Evolutionary conservation across 2,113 vertebrate genomes (phyloP).

Genomic region (Carassius auratus): DNA sequence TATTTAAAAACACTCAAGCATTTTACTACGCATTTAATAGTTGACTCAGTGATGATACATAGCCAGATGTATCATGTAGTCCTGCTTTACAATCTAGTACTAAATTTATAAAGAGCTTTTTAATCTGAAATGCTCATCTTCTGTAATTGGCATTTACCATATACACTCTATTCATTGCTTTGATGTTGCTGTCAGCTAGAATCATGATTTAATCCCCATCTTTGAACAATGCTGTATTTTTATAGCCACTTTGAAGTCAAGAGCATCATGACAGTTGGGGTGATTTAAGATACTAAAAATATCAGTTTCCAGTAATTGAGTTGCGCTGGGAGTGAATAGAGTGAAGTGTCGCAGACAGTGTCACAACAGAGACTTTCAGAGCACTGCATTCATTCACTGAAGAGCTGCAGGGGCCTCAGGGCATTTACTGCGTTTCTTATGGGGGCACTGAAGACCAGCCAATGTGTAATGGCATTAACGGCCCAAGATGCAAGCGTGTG

Average conservation of each 20-base stretch:
- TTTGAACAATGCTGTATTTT: slow-evolving; percentile 60
- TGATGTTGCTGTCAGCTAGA: slow-evolving; percentile 57
- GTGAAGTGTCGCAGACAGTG: slow-evolving; percentile 55
- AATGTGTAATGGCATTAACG: slow-evolving; percentile 25
- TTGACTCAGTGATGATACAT: background rate
- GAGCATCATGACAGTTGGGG: slow-evolving; percentile 62
- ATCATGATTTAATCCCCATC: slow-evolving; percentile 61
- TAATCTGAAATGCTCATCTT: slow-evolving; percentile 44
- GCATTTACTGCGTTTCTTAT: slow-evolving; percentile 46
- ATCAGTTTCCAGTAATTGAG: slow-evolving; percentile 57
- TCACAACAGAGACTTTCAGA: slow-evolving; percentile 57
- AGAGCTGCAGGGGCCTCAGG: slow-evolving; percentile 45
- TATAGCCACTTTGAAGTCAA: slow-evolving; percentile 64
- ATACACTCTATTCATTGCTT: slow-evolving; percentile 37
- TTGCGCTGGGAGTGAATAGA: slow-evolving; percentile 58
- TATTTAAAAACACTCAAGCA: background rate
- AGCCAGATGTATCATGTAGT: background rate
- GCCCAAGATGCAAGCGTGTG: background rate
- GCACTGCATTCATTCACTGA: slow-evolving; percentile 58
- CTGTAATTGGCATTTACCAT: slow-evolving; percentile 50
- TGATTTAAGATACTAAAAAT: slow-evolving; percentile 67
- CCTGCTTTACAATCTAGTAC: slow-evolving; percentile 5
- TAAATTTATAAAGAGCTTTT: slow-evolving; percentile 17
- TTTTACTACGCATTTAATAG: slow-evolving; percentile 9
- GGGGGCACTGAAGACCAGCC: slow-evolving; percentile 31